Base-by-base conservation (phyloP, 1,140 invertebrate genomes). In the Drosophila rhopaloa region DNA sequence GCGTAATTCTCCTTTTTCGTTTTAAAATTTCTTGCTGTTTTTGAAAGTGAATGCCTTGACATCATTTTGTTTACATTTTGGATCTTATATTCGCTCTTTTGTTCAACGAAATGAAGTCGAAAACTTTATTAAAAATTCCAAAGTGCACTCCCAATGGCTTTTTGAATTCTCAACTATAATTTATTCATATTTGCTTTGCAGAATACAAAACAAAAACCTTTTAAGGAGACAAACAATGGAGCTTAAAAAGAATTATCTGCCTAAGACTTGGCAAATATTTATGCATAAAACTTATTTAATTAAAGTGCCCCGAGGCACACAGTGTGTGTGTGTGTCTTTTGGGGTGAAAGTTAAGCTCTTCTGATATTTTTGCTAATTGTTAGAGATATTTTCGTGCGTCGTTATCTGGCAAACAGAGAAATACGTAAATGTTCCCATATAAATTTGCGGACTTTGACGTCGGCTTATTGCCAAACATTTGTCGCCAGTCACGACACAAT, bases 31-130 rank as follows among this genome's bases (percentile, higher is more conserved):
- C 65, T 79, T 74, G 46, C 58, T 56, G 43, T 68, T 90, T 90
- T 84, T 90, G 77, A 84, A 89, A 88, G 84, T 88, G 58, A 88
- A 72, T 80, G 75, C 82, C 82, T 86, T 86, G 82, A 86, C 82
- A 88, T 86, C 65, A 76, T 81, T 85, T 85, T 61, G 51, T 53
- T 56, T 58, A 58, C 38, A 70, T 38, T 59, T 68, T 19, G 32
- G 13, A 55, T 38, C 55, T 46, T 55, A 55, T 70, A 38, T 70
- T 57, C 38, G 67, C 43, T 27, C 50, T 48, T 57, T 66, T 50
- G 19, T 44, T 37, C 13, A 56, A 14, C 24, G 38, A 56, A 56
- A 56, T 14, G 19, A 16, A 55, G 32, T 35, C 41, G 32, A 48
- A 68, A 62, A 53, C 47, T 40, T 50, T 27, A 72, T 81, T 81